Conservation (phyloP, 1,140 invertebrate genomes). For the Macrobrachium rosenbergii region DNA sequence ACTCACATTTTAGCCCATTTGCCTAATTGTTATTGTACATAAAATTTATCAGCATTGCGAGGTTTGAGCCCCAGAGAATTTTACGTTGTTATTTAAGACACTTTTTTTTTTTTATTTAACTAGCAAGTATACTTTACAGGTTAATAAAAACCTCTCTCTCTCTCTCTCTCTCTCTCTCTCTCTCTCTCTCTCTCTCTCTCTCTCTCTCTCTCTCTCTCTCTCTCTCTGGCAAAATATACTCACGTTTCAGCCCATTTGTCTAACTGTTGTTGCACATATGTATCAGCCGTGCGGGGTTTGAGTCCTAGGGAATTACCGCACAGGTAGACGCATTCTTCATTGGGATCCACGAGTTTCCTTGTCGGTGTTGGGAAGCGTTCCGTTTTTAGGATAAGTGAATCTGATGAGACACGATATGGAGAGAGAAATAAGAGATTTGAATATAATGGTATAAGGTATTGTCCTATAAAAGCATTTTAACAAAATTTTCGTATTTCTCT, state of each 20-base stretch:
- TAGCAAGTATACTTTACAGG: too few species aligned
- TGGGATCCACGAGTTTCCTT: neutral
- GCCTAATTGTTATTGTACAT: too few species aligned
- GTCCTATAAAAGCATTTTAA: neutral
- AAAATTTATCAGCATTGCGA: too few species aligned
- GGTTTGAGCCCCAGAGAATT: too few species aligned
- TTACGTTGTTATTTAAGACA: too few species aligned
- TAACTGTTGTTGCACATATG: conserved; percentile 70
- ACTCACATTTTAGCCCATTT: too few species aligned
- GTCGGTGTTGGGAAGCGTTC: neutral
- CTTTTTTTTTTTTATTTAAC: too few species aligned
- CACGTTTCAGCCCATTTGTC: conserved; percentile 73
- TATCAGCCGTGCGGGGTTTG: conserved; percentile 71
- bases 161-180: too few species aligned
- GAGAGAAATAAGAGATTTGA: neutral
- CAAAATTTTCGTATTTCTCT: too few species aligned
- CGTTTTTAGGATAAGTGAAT: conserved; percentile 48
- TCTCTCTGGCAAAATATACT: neutral
- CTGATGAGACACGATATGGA: neutral
- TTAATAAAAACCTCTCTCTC: too few species aligned
- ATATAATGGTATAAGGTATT: neutral
- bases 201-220: too few species aligned
- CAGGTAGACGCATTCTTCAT: conserved; percentile 74
- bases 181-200: too few species aligned
- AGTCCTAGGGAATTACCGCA: conserved; percentile 76